A percentile compares a stretch with the other conserved stretches of the same genome.
Evolutionary conservation across 2,797 vertebrate species (phyloP).

Genomic region (Bothrops alternatus): DNA sequence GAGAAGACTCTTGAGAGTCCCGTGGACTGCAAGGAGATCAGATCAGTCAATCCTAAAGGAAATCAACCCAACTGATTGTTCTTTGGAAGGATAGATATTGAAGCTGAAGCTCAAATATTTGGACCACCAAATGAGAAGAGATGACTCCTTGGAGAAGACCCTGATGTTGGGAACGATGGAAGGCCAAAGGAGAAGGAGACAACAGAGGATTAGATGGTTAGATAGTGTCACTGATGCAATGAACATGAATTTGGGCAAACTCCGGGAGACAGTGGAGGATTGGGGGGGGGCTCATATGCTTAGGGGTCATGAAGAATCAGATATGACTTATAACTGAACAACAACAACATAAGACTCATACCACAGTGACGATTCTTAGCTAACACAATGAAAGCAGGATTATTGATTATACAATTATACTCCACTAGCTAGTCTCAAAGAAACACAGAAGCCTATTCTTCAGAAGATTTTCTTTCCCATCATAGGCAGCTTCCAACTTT

Average conservation of each 20-base stretch:
- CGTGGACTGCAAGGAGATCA: neutral
- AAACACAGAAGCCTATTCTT: neutral
- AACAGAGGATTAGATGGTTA: neutral
- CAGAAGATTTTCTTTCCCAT: neutral
- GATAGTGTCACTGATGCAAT: neutral
- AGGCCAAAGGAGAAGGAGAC: neutral
- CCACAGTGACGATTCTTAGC: neutral
- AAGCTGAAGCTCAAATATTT: neutral
- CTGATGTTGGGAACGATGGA: neutral
- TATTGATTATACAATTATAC: neutral
- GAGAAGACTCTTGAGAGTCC: neutral
- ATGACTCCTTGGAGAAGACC: neutral
- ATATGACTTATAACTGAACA: neutral
- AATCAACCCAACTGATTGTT: neutral
- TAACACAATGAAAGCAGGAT: neutral
- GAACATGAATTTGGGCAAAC: neutral
- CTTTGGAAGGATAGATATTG: neutral
- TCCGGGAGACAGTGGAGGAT: neutral
- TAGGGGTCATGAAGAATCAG: neutral
- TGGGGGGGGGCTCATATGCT: neutral
- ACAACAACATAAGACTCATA: neutral
- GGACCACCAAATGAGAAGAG: neutral
- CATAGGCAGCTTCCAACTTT: neutral
- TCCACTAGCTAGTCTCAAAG: neutral
- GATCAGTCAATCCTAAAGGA: neutral